A percentile compares a stretch with the other conserved stretches of the same genome.
Conservation (phyloP, 1,140 invertebrate genomes). For the Sycophaga agraensis region DNA sequence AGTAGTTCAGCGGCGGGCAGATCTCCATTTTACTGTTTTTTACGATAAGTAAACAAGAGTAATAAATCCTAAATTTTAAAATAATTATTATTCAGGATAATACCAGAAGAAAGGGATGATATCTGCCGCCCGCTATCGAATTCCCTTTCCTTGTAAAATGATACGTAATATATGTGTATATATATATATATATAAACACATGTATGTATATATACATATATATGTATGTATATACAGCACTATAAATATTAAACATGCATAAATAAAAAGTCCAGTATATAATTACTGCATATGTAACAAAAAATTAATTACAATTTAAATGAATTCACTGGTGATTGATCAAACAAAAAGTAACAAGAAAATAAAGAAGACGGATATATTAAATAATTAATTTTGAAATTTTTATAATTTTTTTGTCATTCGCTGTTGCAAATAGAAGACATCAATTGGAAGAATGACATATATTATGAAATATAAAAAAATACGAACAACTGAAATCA, state of each 20-base stretch:
- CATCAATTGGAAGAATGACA: too few species aligned
- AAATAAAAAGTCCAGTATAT: slow-evolving; percentile 39
- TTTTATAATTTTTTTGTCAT: too few species aligned
- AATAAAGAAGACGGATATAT: too few species aligned
- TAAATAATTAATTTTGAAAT: too few species aligned
- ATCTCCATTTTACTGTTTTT: slow-evolving; percentile 18
- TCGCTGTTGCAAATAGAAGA: too few species aligned
- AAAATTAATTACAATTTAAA: too few species aligned
- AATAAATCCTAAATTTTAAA: slow-evolving; percentile 24
- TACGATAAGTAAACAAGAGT: slow-evolving; percentile 21
- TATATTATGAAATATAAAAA: too few species aligned
- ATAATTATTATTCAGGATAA: slow-evolving; percentile 35
- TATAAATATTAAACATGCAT: slow-evolving; percentile 27
- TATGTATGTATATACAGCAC: slow-evolving; percentile 32
- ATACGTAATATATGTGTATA: slow-evolving; percentile 35
- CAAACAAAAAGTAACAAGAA: too few species aligned
- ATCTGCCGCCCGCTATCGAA: slow-evolving; percentile 33
- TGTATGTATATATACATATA: slow-evolving; percentile 32
- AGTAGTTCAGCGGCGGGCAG: slow-evolving; percentile 10
- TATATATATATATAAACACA: too few species aligned
- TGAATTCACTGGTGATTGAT: too few species aligned
- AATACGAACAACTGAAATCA: too few species aligned
- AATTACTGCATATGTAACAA: slow-evolving; percentile 33
- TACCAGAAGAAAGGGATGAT: slow-evolving; percentile 28
- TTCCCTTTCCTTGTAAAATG: slow-evolving; percentile 33